Evolutionary conservation across 1,140 invertebrate genomes (phyloP).

Genomic region (Phthorimaea operculella): DNA sequence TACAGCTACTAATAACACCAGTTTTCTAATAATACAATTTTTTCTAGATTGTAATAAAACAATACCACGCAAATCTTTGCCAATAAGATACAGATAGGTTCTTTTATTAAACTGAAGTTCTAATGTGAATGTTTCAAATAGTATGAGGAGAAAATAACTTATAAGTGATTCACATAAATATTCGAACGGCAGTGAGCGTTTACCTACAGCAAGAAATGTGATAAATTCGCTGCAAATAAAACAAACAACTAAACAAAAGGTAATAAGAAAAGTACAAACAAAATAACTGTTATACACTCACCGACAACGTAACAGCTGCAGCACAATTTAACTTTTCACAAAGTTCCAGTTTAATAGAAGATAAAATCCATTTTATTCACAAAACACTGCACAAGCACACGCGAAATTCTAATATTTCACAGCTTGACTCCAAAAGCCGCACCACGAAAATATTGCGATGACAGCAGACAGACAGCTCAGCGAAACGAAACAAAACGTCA

Average conservation of each 20-base stretch:
- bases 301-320: background rate
- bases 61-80: too few relatives aligned
- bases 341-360: background rate
- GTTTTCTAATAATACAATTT: too few relatives aligned
- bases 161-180: too few relatives aligned
- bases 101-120: too few relatives aligned
- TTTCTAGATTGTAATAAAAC: too few relatives aligned
- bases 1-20: too few relatives aligned
- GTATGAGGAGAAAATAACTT: too few relatives aligned
- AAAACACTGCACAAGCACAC: background rate
- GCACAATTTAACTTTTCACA: background rate
- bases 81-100: too few relatives aligned
- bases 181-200: too few relatives aligned
- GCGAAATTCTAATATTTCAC: background rate
- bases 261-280: background rate
- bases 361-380: conserved; percentile 1
- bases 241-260: background rate
- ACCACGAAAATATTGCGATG: background rate
- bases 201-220: too few relatives aligned
- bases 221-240: background rate
- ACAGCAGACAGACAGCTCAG: background rate
- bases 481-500: background rate
- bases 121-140: too few relatives aligned
- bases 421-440: background rate
- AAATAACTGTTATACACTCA: background rate